These are phyloP conservation scores for Corythoichthys haematopterus DNA, from an alignment of 2,113 vertebrate genomes.

Conservation along the genomic window DNA sequence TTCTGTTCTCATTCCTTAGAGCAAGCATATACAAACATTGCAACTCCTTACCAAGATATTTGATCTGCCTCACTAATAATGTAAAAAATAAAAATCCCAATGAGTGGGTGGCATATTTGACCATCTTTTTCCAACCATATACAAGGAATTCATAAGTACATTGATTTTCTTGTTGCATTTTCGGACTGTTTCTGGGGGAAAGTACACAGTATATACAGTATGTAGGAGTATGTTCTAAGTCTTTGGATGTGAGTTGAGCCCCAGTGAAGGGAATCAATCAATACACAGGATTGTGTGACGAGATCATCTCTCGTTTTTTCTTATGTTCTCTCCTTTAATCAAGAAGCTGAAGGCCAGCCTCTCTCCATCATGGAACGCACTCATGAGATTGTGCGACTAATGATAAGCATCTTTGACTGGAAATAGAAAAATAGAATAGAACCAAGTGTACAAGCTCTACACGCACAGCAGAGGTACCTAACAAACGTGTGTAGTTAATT, in stretches of 20 bases:
- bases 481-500: background rate
- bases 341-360: slow-evolving; percentile 16
- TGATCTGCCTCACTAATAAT: slow-evolving; percentile 1
- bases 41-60: slow-evolving; percentile 1
- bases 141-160: background rate
- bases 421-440: background rate
- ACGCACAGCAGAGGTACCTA: background rate
- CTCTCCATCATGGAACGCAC: slow-evolving; percentile 15
- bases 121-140: too few species aligned
- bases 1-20: background rate
- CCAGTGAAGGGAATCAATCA: slow-evolving; percentile 59
- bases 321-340: slow-evolving; percentile 17
- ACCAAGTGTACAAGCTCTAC: background rate
- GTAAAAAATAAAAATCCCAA: too few species aligned
- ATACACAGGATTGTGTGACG: slow-evolving; percentile 45
- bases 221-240: slow-evolving; percentile 29
- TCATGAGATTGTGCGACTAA: slow-evolving; percentile 13
- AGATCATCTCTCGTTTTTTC: slow-evolving; percentile 30
- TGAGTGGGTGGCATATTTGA: too few species aligned
- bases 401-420: background rate
- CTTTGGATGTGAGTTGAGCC: slow-evolving; percentile 53
- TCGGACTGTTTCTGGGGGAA: slow-evolving; percentile 41
- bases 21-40: background rate
- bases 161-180: slow-evolving; percentile 14
- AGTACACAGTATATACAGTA: background rate